Conservation (phyloP, 2,888 invertebrate genomes). For the Macrosoma leucophasiata region DNA sequence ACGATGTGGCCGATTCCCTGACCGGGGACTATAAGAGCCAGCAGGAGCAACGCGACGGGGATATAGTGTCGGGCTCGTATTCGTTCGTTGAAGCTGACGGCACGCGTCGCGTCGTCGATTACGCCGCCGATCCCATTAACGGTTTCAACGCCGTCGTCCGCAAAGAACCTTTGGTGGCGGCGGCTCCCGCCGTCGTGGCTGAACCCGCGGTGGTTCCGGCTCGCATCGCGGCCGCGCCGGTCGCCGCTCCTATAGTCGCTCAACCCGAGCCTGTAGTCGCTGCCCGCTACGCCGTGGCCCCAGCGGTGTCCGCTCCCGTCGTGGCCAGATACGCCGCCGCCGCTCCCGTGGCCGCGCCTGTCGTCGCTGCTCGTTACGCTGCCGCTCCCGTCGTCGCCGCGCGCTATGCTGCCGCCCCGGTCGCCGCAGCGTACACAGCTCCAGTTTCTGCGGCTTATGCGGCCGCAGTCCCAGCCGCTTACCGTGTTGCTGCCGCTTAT, state of each 20-base stretch:
- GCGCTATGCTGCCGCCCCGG: constrained; percentile 22
- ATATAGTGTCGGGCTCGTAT: constrained; percentile 67
- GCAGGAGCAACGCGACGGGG: constrained; percentile 71
- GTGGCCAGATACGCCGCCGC: constrained; percentile 29
- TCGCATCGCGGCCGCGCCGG: constrained; percentile 38
- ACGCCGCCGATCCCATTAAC: constrained; percentile 56
- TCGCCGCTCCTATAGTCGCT: constrained; percentile 35
- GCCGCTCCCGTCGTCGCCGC: constrained; percentile 30
- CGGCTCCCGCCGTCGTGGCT: constrained; percentile 52
- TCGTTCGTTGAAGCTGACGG: constrained; percentile 61
- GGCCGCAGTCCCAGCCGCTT: constrained; percentile 25
- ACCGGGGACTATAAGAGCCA: constrained; percentile 68
- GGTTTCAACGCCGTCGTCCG: constrained; percentile 64
- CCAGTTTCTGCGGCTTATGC: constrained; percentile 25
- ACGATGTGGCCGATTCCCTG: constrained; percentile 59
- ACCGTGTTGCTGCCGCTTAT: constrained; percentile 23
- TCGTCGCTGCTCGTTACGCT: constrained; percentile 30
- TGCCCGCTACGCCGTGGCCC: constrained; percentile 50
- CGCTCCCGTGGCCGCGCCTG: constrained; percentile 38
- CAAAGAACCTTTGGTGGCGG: constrained; percentile 52
- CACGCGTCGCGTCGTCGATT: constrained; percentile 58
- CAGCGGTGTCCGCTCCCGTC: constrained; percentile 36
- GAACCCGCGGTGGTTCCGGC: constrained; percentile 43
- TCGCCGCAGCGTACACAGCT: constrained; percentile 26
- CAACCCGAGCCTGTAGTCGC: constrained; percentile 28